These are phyloP conservation scores for Mesaphorura yosii DNA, from an alignment of 1,140 invertebrate species.

Conservation along the genomic window DNA sequence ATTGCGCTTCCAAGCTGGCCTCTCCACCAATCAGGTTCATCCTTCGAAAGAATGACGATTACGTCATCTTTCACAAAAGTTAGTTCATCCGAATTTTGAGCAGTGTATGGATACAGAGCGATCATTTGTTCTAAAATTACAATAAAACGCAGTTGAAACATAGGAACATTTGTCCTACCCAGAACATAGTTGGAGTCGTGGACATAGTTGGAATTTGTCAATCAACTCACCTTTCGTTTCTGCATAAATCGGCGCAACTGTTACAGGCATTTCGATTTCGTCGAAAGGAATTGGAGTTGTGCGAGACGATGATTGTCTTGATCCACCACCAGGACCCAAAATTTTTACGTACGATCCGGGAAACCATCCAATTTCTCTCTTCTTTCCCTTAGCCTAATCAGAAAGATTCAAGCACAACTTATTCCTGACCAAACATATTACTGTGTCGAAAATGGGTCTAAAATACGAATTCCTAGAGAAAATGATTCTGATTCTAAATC, in stretches of 20 bases:
- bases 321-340: conserved; percentile 36
- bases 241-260: conserved; percentile 22
- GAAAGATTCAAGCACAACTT: too few species aligned
- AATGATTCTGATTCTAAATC: too few species aligned
- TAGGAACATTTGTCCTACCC: neutral
- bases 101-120: conserved; percentile 81
- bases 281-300: conserved; percentile 31
- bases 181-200: neutral
- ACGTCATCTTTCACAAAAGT: conserved; percentile 79
- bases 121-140: conserved; percentile 67
- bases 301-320: conserved; percentile 33
- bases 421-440: conserved; percentile 9
- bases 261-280: conserved; percentile 24
- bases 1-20: conserved; percentile 77
- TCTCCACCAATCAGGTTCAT: conserved; percentile 92
- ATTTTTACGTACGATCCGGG: conserved; percentile 93
- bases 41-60: conserved; percentile 77
- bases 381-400: conserved; percentile 73
- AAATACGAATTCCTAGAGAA: too few species aligned
- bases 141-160: conserved; percentile 5
- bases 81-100: conserved; percentile 86
- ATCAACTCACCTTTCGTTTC: conserved; percentile 17
- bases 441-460: too few species aligned
- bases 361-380: conserved; percentile 92
- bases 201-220: neutral